Conservation (phyloP, 2,888 invertebrate genomes). For the Endomychus coccineus region DNA sequence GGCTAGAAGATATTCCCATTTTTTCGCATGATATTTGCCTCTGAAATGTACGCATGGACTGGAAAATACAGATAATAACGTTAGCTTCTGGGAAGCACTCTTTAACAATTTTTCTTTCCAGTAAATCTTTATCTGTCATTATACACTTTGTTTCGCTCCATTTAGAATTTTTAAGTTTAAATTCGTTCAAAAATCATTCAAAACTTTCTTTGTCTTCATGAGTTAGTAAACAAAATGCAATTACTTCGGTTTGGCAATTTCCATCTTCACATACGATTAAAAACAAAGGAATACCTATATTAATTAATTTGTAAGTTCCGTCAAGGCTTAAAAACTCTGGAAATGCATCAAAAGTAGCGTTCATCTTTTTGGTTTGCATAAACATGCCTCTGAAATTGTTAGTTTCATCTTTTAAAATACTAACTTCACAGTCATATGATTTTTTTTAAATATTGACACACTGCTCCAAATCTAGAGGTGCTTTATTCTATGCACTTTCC, state of each 20-base stretch:
- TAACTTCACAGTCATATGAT: too few relatives aligned
- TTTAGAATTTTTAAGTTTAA: constrained; percentile 1
- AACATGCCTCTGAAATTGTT: too few relatives aligned
- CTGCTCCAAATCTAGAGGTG: too few relatives aligned
- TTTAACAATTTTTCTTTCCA: constrained; percentile 5
- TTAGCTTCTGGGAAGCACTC: constrained; percentile 6
- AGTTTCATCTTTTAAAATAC: too few relatives aligned
- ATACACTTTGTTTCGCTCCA: constrained; percentile 3
- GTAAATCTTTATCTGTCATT: constrained; percentile 6
- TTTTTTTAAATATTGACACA: too few relatives aligned
- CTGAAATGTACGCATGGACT: constrained; percentile 4
- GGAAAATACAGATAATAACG: constrained; percentile 6
- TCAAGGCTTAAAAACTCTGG: constrained; percentile 2
- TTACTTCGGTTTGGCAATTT: constrained; percentile 5
- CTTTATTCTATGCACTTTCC: too few relatives aligned
- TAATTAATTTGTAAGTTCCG: constrained; percentile 1
- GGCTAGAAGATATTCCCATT: constrained; percentile 1
- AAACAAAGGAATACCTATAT: constrained; percentile 3
- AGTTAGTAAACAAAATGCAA: constrained; percentile 5
- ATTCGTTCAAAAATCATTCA: constrained; percentile 1
- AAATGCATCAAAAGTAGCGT: not conserved
- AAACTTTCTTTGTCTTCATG: constrained; percentile 4
- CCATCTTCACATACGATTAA: not conserved
- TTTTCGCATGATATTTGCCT: constrained; percentile 3
- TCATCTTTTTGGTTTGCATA: too few relatives aligned